Evolutionary conservation across 2,797 vertebrate genomes (phyloP).

Genomic region (Pseudomugil tenellus): DNA sequence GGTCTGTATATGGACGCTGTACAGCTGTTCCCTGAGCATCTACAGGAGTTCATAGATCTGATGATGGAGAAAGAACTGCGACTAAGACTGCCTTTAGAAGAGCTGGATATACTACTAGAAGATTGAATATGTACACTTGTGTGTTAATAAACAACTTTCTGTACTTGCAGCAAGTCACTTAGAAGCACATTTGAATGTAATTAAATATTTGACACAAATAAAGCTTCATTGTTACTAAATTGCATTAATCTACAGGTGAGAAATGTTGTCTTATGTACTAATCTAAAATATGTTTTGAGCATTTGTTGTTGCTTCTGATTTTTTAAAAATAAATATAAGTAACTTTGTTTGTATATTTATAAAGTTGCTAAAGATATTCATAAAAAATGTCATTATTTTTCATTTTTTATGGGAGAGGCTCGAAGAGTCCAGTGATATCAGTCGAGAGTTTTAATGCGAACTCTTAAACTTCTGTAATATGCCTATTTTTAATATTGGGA

Average conservation of each 20-base stretch:
- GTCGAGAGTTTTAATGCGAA: too few relatives aligned
- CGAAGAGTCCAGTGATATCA: too few relatives aligned
- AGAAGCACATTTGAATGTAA: not conserved
- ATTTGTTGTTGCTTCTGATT: constrained; percentile 18
- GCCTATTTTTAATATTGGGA: too few relatives aligned
- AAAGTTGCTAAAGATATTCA: not conserved
- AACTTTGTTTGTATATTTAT: constrained; percentile 15
- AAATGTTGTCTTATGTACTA: not conserved
- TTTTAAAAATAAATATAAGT: constrained; percentile 49
- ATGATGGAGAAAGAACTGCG: constrained; percentile 88
- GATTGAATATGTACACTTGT: constrained; percentile 76
- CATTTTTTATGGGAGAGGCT: too few relatives aligned
- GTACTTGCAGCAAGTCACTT: constrained; percentile 4
- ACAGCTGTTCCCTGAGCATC: constrained; percentile 86
- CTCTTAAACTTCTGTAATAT: too few relatives aligned
- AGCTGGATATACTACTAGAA: constrained; percentile 92
- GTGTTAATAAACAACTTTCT: constrained; percentile 21
- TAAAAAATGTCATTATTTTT: too few relatives aligned
- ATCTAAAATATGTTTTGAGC: constrained; percentile 17
- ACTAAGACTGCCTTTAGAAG: constrained; percentile 89
- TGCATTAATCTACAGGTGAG: constrained; percentile 10
- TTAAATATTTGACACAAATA: constrained; percentile 8
- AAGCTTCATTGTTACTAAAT: constrained; percentile 1
- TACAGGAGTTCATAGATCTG: constrained; percentile 85
- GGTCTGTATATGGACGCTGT: constrained; percentile 83